A percentile compares a stretch with the other conserved stretches of the same genome.
phyloP scores from a whole-genome alignment of 2,113 vertebrate species.

The Panthera tigris region DNA sequence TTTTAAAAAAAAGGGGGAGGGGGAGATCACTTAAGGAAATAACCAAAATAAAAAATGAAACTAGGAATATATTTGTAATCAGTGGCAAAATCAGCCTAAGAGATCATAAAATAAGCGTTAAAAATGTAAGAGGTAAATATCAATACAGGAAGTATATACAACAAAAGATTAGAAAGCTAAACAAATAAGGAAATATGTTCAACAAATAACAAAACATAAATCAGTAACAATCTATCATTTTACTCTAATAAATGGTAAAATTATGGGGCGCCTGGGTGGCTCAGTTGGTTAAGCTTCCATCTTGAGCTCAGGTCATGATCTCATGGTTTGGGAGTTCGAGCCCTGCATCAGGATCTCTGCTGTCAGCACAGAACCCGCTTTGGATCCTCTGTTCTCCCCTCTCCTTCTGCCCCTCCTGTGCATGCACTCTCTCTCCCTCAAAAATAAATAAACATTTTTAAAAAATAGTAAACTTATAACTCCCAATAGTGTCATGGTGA shows the following conservation, averaged over 20 bases:
- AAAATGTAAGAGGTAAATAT: neutral
- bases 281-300: no score
- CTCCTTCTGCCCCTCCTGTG: no score
- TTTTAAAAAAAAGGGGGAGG: neutral
- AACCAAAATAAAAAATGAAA: neutral
- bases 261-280: no score
- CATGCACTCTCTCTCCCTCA: no score
- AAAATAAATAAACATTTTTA: no score
- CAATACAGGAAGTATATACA: neutral
- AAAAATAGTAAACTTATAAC: neutral
- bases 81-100: slow-evolving; percentile 7
- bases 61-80: neutral
- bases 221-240: slow-evolving; percentile 21
- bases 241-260: neutral
- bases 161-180: neutral
- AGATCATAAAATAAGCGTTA: slow-evolving; percentile 16
- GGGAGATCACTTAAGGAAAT: neutral
- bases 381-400: no score
- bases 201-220: neutral
- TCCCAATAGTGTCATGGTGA: neutral
- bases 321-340: no score
- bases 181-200: neutral
- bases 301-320: no score
- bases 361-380: no score
- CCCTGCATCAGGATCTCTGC: no score